Evolutionary conservation across 2,113 vertebrate species (phyloP).

Genomic region (Petroica traversi): DNA sequence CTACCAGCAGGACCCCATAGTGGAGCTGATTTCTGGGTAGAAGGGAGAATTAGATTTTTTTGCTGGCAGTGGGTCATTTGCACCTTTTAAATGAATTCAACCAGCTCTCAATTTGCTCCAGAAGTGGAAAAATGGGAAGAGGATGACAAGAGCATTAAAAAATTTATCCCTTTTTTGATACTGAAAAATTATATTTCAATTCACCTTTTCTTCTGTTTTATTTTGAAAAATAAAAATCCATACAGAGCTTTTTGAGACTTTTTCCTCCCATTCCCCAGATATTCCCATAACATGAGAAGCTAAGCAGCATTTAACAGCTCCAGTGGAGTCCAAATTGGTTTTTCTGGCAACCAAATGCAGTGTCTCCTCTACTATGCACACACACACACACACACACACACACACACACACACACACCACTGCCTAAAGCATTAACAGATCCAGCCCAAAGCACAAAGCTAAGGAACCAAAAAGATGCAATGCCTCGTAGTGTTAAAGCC

Average conservation of each 20-base stretch:
- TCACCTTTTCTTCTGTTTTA: neutral
- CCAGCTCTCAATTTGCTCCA: neutral
- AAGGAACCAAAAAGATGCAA: slow-evolving; percentile 2
- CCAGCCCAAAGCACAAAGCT: neutral
- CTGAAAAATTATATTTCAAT: neutral
- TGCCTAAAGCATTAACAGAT: slow-evolving; percentile 30
- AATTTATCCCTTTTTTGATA: neutral
- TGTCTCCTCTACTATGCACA: neutral
- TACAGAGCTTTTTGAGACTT: neutral
- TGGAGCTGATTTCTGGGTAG: neutral
- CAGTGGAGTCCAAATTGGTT: slow-evolving; percentile 37
- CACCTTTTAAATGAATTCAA: neutral
- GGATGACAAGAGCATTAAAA: neutral
- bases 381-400: neutral
- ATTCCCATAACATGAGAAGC: neutral
- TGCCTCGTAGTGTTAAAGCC: neutral
- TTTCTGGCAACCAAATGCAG: slow-evolving; percentile 14
- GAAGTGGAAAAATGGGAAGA: neutral
- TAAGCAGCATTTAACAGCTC: slow-evolving; percentile 29
- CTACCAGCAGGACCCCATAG: neutral
- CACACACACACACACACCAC: neutral
- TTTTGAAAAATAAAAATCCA: slow-evolving; percentile 3
- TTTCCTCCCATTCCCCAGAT: neutral
- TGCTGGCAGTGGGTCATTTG: neutral
- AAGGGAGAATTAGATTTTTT: neutral